These are phyloP conservation scores for Mesodorylaimus sp. DNA, from an alignment of 2,888 invertebrate genomes.

Conservation along the genomic window DNA sequence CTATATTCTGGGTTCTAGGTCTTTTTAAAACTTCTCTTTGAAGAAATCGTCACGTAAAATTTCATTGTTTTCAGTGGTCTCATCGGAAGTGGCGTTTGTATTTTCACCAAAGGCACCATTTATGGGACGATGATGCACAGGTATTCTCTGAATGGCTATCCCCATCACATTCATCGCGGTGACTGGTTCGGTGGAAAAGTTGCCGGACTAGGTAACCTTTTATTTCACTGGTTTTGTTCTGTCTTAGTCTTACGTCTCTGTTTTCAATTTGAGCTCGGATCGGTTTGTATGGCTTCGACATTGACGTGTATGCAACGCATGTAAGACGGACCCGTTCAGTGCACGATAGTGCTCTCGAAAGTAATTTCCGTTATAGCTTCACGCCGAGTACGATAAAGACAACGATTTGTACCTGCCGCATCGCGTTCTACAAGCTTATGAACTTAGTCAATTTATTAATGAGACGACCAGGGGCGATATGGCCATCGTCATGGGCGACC, in stretches of 20 bases:
- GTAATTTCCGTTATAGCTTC: slow-evolving; percentile 58
- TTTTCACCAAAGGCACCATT: slow-evolving; percentile 63
- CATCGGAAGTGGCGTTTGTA: slow-evolving; percentile 67
- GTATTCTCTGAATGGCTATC: slow-evolving; percentile 92
- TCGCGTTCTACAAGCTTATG: slow-evolving; percentile 83
- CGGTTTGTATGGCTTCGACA: slow-evolving; percentile 43
- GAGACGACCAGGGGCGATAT: slow-evolving; percentile 52
- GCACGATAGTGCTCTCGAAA: too few relatives aligned
- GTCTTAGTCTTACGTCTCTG: too few relatives aligned
- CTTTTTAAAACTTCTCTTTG: too few relatives aligned
- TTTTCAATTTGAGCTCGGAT: slow-evolving; percentile 29
- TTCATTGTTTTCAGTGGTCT: slow-evolving; percentile 52
- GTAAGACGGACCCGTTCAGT: too few relatives aligned
- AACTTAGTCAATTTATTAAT: slow-evolving; percentile 78
- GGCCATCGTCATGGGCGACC: slow-evolving; percentile 73
- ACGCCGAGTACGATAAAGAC: slow-evolving; percentile 71
- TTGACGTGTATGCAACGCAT: slow-evolving; percentile 82
- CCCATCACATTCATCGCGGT: slow-evolving; percentile 80
- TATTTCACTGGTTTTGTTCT: too few relatives aligned
- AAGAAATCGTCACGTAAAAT: neutral
- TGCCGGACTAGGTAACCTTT: slow-evolving; percentile 30
- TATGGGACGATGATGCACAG: slow-evolving; percentile 71
- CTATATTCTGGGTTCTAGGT: neutral
- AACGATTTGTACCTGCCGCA: too few relatives aligned
- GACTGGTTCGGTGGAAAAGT: slow-evolving; percentile 98